Conservation (phyloP, 2,113 vertebrate genomes). For the Misgurnus anguillicaudatus region DNA sequence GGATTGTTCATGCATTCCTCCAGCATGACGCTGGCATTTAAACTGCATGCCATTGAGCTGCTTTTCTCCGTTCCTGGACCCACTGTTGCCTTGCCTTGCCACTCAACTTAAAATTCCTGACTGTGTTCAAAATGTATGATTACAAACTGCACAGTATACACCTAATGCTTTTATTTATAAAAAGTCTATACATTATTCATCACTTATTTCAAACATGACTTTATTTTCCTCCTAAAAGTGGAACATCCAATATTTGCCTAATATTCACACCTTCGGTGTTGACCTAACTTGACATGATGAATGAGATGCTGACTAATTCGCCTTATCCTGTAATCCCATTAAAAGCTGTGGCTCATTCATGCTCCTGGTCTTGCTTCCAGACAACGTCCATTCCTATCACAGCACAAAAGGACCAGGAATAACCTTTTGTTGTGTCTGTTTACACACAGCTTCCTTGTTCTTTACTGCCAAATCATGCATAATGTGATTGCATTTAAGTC, state of each 20-base stretch:
- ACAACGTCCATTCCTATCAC: not conserved
- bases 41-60: slow-evolving; percentile 21
- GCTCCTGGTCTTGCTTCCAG: not conserved
- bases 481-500: slow-evolving; percentile 1
- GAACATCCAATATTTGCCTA: not conserved
- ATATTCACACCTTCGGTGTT: not conserved
- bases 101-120: slow-evolving; percentile 11
- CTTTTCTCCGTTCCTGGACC: not conserved
- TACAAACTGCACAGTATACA: too few species aligned
- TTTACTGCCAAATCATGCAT: not conserved
- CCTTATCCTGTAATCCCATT: slow-evolving; percentile 28
- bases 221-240: not conserved
- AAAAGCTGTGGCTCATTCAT: slow-evolving; percentile 7
- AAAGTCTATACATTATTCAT: too few species aligned
- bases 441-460: not conserved
- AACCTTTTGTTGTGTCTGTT: slow-evolving; percentile 11
- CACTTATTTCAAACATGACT: too few species aligned
- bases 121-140: not conserved
- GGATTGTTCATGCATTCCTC: slow-evolving; percentile 46
- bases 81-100: not conserved
- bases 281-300: not conserved
- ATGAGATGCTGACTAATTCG: not conserved
- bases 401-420: not conserved
- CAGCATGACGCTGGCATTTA: slow-evolving; percentile 33
- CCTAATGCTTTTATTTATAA: too few species aligned